Evolutionary conservation across 1,140 invertebrate genomes (phyloP), one percentile per base, ranked within the genome.

Genomic region (Paralvinella palmiformis): DNA sequence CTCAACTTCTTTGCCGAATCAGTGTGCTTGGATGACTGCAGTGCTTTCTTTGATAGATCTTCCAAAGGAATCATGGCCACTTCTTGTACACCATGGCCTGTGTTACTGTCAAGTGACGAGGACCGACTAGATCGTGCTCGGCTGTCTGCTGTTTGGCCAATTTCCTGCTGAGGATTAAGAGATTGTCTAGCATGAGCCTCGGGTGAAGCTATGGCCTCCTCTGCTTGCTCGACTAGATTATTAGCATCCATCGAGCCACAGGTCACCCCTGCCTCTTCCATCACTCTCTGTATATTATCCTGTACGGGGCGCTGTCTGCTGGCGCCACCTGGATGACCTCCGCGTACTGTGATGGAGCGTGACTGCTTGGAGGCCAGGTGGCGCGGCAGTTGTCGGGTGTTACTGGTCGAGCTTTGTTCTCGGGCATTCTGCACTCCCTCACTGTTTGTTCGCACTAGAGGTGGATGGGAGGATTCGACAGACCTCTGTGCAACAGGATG

Each of bases 81-180:
- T 4, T 52, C n/a, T 10, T 22, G 24, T 20, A n/a, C 48, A 10
- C 7, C 31, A n/a, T 52, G 24, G 2, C 48, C 48, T 13, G 48
- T 27, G 2, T 52, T 22, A 20, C 48, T 29, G 4, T 48, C n/a
- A 4, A 20, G 20, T 24, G 24, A 27, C 3, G 24, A 29, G 10
- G 13, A 32, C 27, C 24, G 27, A 24, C 55, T 24, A 24, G 55
- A 36, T 6, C 27, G 2, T 24, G 27, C 24, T 2, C 33, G 2
- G 63, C 82, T 84, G 3, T 83, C 78, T 3, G 67, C 27, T 2
- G 81, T n/a, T n/a, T n/a, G n/a, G n/a, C n/a, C n/a, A n/a, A n/a
- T n/a, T n/a, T n/a, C n/a, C 48, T 52, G 48, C 24, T 52, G 24
- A 22, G 24, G 48, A 29, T 52, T 52, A 15, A 52, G 48, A 7